Evolutionary conservation across 2,888 invertebrate species (phyloP), one percentile per base, ranked within the genome.

Genomic region (Microctonus hyperodae): DNA sequence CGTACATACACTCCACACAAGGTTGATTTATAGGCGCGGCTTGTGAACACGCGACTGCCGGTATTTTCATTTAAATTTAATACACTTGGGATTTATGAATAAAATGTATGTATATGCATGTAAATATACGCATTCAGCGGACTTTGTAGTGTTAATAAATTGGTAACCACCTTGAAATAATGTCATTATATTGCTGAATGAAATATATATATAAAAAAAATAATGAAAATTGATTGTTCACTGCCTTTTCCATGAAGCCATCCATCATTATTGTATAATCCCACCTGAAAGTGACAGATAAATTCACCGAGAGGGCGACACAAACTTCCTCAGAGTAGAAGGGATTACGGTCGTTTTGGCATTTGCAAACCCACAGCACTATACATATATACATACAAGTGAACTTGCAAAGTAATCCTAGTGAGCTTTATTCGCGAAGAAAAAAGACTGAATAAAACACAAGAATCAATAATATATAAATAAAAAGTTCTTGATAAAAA

Each of bases 41-140:
- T 79, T 78, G 82, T 78, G 81, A 81, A 81, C 80, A 78, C 79
- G 44, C 44, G 76, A 79, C 80, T 81, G 80, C 80, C 76, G 81
- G 83, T 82, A 83, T 83, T 83, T 83, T 83, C 83, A 83, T 83
- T 82, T 82, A 81, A 82, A 83, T 83, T 82, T 82, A 83, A 83
- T 83, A 81, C 79, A 82, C 79, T 78, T 50, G 35, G n/a, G 33
- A 63, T 53, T 53, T 40, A 67, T 61, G 48, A 25, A 57, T 37
- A 31, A 67, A 59, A 67, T 58, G 40, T 31, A 51, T 44, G 31
- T 28, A 33, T 44, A 44, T 16, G 13, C 20, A 56, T 20, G 4
- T 3, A 16, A 20, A 13, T 33, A 13, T 25, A n/a, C 25, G 13
- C 16, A 53, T 28, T 53, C 28, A n/a, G n/a, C 7, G 53, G 4